A percentile compares a stretch with the other conserved stretches of the same genome.
Conservation (phyloP, 2,888 invertebrate species). For the Tanypteryx hageni region DNA sequence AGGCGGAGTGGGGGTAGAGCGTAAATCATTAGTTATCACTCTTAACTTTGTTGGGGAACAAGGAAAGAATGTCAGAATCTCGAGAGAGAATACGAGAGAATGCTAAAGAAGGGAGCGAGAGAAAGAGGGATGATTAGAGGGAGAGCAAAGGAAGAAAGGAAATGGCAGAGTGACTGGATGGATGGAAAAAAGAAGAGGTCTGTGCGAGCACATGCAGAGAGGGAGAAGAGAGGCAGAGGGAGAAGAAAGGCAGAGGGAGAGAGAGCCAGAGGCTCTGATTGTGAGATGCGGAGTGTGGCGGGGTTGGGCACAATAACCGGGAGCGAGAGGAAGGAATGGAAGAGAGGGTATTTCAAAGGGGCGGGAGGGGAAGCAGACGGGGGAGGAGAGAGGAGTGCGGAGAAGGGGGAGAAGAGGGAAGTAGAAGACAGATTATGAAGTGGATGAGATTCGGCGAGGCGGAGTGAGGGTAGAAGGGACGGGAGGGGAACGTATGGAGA, state of each 20-base stretch:
- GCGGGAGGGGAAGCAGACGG: not conserved
- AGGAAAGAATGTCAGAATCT: not conserved
- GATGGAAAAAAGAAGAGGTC: too few relatives aligned
- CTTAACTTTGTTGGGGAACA: too few relatives aligned
- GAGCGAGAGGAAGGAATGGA: not conserved
- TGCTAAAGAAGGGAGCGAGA: not conserved
- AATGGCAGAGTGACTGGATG: too few relatives aligned
- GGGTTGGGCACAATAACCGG: not conserved
- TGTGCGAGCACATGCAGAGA: not conserved
- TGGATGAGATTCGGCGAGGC: conserved; percentile 9
- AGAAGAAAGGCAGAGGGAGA: not conserved
- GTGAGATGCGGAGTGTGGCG: not conserved
- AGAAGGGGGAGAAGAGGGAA: not conserved
- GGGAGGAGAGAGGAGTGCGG: not conserved
- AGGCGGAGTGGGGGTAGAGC: too few relatives aligned
- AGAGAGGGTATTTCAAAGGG: not conserved
- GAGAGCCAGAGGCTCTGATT: not conserved
- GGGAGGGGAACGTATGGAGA: not conserved
- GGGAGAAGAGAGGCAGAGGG: not conserved
- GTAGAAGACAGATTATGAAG: conserved; percentile 37
- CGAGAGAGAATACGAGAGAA: not conserved
- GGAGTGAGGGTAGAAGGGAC: not conserved
- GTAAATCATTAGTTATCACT: too few relatives aligned
- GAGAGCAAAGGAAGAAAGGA: not conserved
- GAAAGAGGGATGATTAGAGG: not conserved